phyloP scores from a whole-genome alignment of 2,888 invertebrate genomes.

The Magallana nippona region DNA sequence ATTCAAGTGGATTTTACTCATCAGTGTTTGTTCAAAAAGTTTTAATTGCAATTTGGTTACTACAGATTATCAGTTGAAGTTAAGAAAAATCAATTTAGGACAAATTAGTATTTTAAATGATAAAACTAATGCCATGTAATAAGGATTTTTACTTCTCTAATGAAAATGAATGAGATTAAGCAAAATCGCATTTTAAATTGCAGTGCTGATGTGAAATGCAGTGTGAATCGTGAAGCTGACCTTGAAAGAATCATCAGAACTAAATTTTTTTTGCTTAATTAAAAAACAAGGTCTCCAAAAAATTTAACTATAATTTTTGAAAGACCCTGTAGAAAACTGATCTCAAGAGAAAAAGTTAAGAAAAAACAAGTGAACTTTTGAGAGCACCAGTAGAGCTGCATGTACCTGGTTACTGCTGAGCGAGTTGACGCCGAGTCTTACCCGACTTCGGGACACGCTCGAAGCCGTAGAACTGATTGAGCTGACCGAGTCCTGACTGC shows the following conservation, averaged over 20 bases:
- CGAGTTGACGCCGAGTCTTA: constrained; percentile 87
- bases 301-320: not conserved
- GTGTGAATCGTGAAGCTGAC: constrained; percentile 15
- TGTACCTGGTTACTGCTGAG: constrained; percentile 73
- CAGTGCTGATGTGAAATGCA: not conserved
- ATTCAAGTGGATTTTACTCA: too few species aligned
- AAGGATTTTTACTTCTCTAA: not conserved
- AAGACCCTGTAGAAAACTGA: not conserved
- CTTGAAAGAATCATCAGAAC: not conserved
- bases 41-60: too few species aligned
- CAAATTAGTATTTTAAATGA: not conserved
- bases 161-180: constrained; percentile 10
- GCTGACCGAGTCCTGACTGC: constrained; percentile 90
- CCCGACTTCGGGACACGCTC: constrained; percentile 83
- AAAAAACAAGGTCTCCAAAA: not conserved
- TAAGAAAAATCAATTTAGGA: too few species aligned
- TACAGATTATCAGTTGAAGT: too few species aligned
- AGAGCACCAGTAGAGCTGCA: constrained; percentile 70
- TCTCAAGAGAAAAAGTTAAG: not conserved
- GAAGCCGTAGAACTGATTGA: constrained; percentile 86
- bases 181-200: not conserved
- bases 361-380: constrained; percentile 7
- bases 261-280: not conserved
- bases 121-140: not conserved
- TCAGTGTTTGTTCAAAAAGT: too few species aligned